phyloP scores from a whole-genome alignment of 2,888 invertebrate species.

The Agrochola circellaris region DNA sequence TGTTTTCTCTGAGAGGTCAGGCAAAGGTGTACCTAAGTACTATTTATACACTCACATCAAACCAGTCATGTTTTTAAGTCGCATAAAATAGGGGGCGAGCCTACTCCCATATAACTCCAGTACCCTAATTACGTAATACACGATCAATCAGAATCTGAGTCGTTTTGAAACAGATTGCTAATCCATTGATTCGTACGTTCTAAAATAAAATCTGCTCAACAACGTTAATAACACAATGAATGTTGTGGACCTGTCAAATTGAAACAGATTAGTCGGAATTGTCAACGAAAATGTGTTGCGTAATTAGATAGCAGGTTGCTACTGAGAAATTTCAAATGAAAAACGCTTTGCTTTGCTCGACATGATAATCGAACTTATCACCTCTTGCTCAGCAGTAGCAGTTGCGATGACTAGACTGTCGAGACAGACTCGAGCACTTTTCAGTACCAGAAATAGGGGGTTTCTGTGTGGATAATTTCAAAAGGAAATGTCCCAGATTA shows the following conservation, averaged over 20 bases:
- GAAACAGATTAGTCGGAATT: no score
- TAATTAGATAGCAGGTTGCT: no score
- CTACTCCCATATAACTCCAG: no score
- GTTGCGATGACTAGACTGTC: not conserved
- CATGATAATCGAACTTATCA: not conserved
- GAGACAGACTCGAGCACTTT: not conserved
- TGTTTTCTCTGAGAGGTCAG: not conserved
- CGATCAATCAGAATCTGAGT: no score
- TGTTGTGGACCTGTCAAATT: no score
- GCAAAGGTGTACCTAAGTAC: not conserved
- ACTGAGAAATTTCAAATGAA: not conserved
- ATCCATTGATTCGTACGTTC: no score
- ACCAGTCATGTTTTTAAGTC: not conserved
- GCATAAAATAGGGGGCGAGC: not conserved
- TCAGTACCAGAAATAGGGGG: not conserved
- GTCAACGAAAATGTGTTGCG: no score
- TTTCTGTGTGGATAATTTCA: not conserved
- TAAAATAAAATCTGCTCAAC: no score
- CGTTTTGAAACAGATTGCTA: no score
- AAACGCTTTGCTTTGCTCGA: not conserved
- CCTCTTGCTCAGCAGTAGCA: not conserved
- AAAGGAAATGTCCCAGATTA: constrained; percentile 18
- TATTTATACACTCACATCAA: not conserved
- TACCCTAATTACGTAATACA: no score
- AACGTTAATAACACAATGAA: no score